Conservation (phyloP, 2,888 invertebrate species). For the Drosophila longiperda region DNA sequence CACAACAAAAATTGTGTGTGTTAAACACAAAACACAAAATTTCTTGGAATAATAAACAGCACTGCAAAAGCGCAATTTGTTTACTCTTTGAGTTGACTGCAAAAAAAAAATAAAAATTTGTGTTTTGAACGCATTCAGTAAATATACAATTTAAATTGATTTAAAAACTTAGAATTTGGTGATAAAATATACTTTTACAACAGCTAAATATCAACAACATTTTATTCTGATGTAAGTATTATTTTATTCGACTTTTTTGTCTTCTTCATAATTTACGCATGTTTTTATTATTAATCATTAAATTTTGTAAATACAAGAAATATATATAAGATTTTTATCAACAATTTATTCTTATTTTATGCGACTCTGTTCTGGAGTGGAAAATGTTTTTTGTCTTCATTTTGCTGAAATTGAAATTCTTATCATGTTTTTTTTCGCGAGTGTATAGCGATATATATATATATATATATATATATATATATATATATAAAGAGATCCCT, state of each 20-base stretch:
- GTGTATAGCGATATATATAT: background rate
- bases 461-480: background rate
- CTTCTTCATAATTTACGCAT: background rate
- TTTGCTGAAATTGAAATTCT: background rate
- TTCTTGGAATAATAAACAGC: background rate
- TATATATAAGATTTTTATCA: background rate
- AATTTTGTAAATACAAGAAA: background rate
- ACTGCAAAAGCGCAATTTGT: background rate
- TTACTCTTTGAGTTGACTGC: background rate
- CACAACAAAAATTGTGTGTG: background rate
- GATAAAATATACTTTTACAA: background rate
- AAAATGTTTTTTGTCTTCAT: background rate
- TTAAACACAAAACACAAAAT: background rate
- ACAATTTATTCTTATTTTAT: background rate
- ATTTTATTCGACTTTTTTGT: background rate
- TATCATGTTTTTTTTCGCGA: background rate
- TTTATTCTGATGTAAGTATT: background rate
- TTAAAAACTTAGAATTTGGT: background rate
- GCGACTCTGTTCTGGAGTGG: background rate
- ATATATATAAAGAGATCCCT: slow-evolving; percentile 22
- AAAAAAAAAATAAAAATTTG: background rate
- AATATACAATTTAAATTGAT: no score
- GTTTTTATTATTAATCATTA: no score
- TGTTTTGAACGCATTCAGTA: background rate
- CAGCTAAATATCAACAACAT: background rate